A percentile compares a stretch with the other conserved stretches of the same genome.
Evolutionary conservation across 2,888 invertebrate genomes (phyloP).

Genomic region (Sinopyrophorus schimmeli): DNA sequence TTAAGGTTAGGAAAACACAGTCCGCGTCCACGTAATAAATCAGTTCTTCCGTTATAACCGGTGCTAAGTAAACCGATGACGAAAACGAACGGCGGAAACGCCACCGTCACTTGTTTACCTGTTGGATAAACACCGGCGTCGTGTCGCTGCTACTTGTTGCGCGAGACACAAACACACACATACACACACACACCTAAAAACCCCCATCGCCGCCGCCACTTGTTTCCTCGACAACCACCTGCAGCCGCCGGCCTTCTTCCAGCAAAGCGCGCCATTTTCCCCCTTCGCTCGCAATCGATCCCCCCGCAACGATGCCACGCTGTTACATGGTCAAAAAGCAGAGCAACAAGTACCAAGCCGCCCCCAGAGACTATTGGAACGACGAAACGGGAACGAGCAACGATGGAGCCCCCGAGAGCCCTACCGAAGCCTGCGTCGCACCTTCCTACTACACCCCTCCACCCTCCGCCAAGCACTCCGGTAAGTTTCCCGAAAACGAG

Average conservation of each 20-base stretch:
- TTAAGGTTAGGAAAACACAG: slow-evolving; percentile 18
- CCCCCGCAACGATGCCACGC: slow-evolving; percentile 63
- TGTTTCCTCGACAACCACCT: slow-evolving; percentile 50
- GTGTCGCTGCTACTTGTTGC: slow-evolving; percentile 53
- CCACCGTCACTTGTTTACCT: slow-evolving; percentile 52
- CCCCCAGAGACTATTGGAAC: slow-evolving; percentile 56
- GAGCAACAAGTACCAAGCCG: slow-evolving; percentile 57
- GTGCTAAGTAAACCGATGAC: slow-evolving; percentile 3
- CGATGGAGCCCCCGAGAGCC: slow-evolving; percentile 59
- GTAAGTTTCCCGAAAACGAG: too few species aligned
- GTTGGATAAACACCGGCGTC: slow-evolving; percentile 49
- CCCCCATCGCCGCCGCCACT: slow-evolving; percentile 45
- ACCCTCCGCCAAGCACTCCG: slow-evolving; percentile 45
- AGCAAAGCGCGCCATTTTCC: too few species aligned
- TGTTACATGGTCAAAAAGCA: slow-evolving; percentile 77
- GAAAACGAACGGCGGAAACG: slow-evolving; percentile 23
- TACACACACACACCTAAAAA: slow-evolving; percentile 48
- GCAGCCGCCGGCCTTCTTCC: slow-evolving; percentile 45
- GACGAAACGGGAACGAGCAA: slow-evolving; percentile 45
- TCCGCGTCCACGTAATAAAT: slow-evolving; percentile 9
- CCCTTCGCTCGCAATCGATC: slow-evolving; percentile 5
- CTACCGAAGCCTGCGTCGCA: slow-evolving; percentile 64
- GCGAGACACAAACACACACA: too few species aligned
- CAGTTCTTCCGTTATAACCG: slow-evolving; percentile 24
- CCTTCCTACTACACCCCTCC: slow-evolving; percentile 64